A percentile compares a stretch with the other conserved stretches of the same genome.
These are phyloP conservation scores for Falco cherrug DNA, from an alignment of 2,797 vertebrate species.

Conservation along the genomic window DNA sequence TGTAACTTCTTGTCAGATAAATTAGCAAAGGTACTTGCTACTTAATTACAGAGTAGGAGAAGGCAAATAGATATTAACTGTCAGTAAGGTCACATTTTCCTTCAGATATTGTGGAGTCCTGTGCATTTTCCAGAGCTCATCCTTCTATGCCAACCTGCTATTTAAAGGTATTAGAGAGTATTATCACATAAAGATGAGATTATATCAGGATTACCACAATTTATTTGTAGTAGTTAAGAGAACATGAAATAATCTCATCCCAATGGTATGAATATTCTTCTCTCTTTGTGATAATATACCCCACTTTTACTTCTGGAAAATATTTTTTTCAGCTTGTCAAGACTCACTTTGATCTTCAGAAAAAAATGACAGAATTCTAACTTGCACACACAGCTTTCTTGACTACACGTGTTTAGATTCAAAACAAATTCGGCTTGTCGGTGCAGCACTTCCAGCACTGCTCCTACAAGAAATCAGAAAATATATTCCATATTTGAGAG, in stretches of 20 bases:
- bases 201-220: slow-evolving; percentile 3
- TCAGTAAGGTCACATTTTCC: neutral
- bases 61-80: neutral
- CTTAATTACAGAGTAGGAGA: neutral
- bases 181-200: neutral
- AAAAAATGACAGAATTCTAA: neutral
- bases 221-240: neutral
- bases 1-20: neutral
- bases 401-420: neutral
- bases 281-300: neutral
- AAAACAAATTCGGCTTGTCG: neutral
- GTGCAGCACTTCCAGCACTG: neutral
- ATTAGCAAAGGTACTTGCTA: neutral
- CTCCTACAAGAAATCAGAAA: neutral
- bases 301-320: neutral
- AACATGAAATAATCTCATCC: slow-evolving; percentile 7
- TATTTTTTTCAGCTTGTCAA: neutral
- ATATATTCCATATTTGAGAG: neutral
- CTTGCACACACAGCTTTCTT: neutral
- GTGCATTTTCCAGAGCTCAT: neutral
- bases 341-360: neutral
- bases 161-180: neutral
- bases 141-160: neutral
- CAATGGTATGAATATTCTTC: neutral
- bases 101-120: neutral